A percentile compares a stretch with the other conserved stretches of the same genome.
These are phyloP conservation scores for Drosophila obscura DNA, from an alignment of 1,140 invertebrate genomes.

Conservation along the genomic window DNA sequence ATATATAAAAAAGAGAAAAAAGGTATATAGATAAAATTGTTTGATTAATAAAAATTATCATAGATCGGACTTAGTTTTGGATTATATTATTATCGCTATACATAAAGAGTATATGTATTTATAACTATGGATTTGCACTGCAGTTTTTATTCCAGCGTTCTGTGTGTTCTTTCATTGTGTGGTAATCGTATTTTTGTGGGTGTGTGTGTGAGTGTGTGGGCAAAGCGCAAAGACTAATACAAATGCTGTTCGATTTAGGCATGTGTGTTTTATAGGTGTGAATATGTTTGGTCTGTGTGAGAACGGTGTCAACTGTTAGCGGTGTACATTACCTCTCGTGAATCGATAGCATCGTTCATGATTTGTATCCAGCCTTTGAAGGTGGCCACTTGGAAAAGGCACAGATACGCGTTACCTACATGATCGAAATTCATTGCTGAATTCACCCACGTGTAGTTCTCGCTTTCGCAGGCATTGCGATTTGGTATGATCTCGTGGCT, in stretches of 20 bases:
- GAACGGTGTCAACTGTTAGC: constrained; percentile 16
- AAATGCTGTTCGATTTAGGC: constrained; percentile 17
- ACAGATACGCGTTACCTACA: constrained; percentile 98
- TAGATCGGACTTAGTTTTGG: constrained; percentile 38
- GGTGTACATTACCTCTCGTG: constrained; percentile 89
- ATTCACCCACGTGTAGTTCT: constrained; percentile 98
- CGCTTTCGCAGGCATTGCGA: constrained; percentile 91
- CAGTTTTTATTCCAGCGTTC: constrained; percentile 36
- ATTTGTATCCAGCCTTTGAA: constrained; percentile 98
- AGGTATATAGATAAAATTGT: constrained; percentile 73
- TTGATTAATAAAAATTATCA: constrained; percentile 71
- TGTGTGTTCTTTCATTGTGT: constrained; percentile 13
- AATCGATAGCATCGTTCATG: constrained; percentile 99
- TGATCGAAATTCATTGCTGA: constrained; percentile 99
- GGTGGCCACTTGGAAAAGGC: constrained; percentile 99
- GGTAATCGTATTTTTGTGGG: not conserved
- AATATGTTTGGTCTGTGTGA: constrained; percentile 3
- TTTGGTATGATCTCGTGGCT: constrained; percentile 95
- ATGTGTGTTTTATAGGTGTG: constrained; percentile 16
- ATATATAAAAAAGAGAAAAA: constrained; percentile 79
- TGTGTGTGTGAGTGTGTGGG: constrained; percentile 16
- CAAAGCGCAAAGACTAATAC: constrained; percentile 49
- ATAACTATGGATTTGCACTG: constrained; percentile 39
- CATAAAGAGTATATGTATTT: constrained; percentile 36
- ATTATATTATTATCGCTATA: constrained; percentile 30